Evolutionary conservation across 1,140 invertebrate species (phyloP), one percentile per base, ranked within the genome.

Genomic region (Artemia franciscana): DNA sequence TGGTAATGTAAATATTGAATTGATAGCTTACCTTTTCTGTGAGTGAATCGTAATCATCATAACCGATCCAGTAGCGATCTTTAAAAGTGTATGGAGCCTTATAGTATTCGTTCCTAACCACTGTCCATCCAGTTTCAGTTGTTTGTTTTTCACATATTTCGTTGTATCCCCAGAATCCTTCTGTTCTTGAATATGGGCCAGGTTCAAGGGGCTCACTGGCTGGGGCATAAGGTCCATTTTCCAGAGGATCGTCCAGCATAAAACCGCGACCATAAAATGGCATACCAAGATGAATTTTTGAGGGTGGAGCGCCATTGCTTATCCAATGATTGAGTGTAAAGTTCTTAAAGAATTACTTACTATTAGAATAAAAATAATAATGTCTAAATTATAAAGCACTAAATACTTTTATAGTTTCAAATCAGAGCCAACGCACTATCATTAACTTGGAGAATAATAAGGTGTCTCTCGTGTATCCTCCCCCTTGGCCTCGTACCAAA

Each of bases 121-220:
- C 66, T 9, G 66, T 71, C 68, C 69, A 72, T n/a, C 63, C 63
- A 25, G 27, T 18, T 5, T 64, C 63, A 30, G 60, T 64, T 30
- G 27, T 51, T 25, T 61, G 57, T n/a, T 65, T 65, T 24, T 61
- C 60, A 62, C 63, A 64, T 25, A 79, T 72, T 73, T 91, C 87
- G 69, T 88, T 85, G 69, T 85, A 92, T 23, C 85, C 82, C 58
- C 86, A 74, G 26, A 78, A 77, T 7, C 88, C 88, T 5, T 71
- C 67, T 63, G 84, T 78, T 3, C 70, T 68, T 0, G 86, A 88
- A 65, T 83, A 87, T 2, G 78, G 79, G 4, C 88, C 88, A 3
- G 78, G 73, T 5, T 71, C 67, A 4, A 83, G 82, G 2, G 77
- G 70, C 2, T 79, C 78, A 5, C 62, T 72, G 2, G 79, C 73